Evolutionary conservation across 2,797 vertebrate species (phyloP).

Genomic region (Threskiornis aethiopicus): DNA sequence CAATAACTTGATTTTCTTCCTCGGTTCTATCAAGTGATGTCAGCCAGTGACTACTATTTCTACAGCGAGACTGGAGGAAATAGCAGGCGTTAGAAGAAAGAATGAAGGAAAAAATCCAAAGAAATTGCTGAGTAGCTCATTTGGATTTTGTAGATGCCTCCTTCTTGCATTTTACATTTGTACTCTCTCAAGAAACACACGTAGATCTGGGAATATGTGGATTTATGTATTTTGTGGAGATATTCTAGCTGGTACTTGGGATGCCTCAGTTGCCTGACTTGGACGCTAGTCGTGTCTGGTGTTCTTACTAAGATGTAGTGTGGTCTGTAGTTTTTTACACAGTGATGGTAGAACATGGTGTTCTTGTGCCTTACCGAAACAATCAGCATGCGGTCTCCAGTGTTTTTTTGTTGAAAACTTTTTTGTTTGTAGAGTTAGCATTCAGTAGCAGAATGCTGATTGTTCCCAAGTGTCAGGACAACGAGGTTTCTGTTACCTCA

Average conservation of each 20-base stretch:
- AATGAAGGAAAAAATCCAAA: neutral
- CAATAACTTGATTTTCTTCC: neutral
- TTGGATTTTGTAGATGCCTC: neutral
- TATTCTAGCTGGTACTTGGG: neutral
- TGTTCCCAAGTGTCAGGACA: neutral
- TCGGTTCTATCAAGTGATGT: neutral
- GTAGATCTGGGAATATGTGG: rapidly evolving
- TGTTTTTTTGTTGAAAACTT: rapidly evolving
- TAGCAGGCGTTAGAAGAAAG: neutral
- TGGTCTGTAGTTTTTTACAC: neutral
- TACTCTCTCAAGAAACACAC: neutral
- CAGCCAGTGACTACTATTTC: neutral
- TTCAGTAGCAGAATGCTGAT: neutral
- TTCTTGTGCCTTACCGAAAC: neutral
- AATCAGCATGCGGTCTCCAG: neutral
- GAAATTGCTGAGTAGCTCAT: neutral
- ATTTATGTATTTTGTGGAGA: neutral
- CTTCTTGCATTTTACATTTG: neutral
- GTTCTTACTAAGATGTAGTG: neutral
- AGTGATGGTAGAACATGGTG: neutral
- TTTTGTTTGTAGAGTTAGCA: neutral
- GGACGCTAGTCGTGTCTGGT: neutral
- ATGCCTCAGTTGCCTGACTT: neutral
- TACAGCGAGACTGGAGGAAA: neutral
- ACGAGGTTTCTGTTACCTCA: neutral